Evolutionary conservation across 2,888 invertebrate species (phyloP), one percentile per base, ranked within the genome.

Genomic region (Eupeodes luniger): DNA sequence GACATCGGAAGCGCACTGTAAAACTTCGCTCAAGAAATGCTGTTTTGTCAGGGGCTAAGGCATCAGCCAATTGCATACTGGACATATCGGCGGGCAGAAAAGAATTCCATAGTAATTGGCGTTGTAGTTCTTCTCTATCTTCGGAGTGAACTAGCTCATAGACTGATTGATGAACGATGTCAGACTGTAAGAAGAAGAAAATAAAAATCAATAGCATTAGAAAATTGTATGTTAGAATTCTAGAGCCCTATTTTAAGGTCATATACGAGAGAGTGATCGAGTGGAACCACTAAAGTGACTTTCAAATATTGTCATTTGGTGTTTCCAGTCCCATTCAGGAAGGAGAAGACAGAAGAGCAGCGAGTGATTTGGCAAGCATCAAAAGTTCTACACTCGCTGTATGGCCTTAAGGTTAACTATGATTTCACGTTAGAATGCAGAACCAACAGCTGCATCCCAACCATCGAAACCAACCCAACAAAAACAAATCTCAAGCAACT

Each of bases 71-170:
- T 76, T 97, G 96, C 93, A 97, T 95, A 90, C 94, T 94, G 77
- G 94, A 93, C 92, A 94, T 92, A 88, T 94, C 94, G 79, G 94
- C 93, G 86, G 98, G 97, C 90, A 98, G 95, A 93, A 98, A 98
- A 64, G 98, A 98, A 94, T 98, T 98, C 98, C 98, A 98, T 93
- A 98, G 96, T 91, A 99, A 94, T 94, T 99, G 99, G 77, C 98
- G 94, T 93, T 99, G 99, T 81, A 99, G 95, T 94, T 99, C 99
- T 93, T 99, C 99, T 4, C 99, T 95, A 93, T 99, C 99, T 94
- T 99, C 99, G 4, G 99, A 99, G 94, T 99, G 99, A 89, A 99
- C 99, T 93, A 99, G 95, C 94, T 99, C 99, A 95, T 99, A 99
- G 76, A 99, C 99, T 90, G 99, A 98, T 93, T 99, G 99, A 94